phyloP scores from a whole-genome alignment of 2,797 vertebrate species.

The Rallus crepitans region DNA sequence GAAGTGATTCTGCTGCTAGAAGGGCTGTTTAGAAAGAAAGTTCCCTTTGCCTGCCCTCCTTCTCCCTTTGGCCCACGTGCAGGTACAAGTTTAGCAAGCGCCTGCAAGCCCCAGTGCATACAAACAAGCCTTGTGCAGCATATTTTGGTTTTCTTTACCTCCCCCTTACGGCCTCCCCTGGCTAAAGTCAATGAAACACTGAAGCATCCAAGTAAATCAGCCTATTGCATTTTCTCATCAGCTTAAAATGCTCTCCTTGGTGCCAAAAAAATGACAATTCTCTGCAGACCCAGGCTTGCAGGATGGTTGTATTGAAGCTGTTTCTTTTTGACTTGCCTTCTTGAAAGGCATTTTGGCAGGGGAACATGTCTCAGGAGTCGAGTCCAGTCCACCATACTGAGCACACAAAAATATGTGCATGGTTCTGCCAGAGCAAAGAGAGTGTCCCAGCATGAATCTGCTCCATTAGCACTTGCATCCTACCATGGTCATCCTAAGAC shows the following conservation, averaged over 20 bases:
- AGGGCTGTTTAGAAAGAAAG: background rate
- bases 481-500: background rate
- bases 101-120: constrained; percentile 53
- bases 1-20: background rate
- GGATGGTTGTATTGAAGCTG: constrained; percentile 32
- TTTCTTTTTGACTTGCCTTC: constrained; percentile 43
- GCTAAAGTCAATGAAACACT: constrained; percentile 54
- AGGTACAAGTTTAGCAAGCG: constrained; percentile 20
- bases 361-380: background rate
- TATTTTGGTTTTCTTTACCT: constrained; percentile 35
- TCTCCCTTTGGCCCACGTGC: background rate
- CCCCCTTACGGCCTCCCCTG: background rate
- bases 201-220: constrained; percentile 63
- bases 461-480: background rate
- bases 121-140: constrained; percentile 28
- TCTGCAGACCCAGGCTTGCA: background rate
- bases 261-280: constrained; percentile 64
- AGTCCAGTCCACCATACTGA: background rate
- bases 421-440: background rate
- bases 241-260: background rate
- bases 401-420: background rate
- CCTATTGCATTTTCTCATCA: constrained; percentile 53
- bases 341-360: constrained; percentile 22
- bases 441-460: background rate
- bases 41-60: background rate